A percentile compares a stretch with the other conserved stretches of the same genome.
These are phyloP conservation scores for Ochropleura leucogaster DNA, from an alignment of 2,888 invertebrate genomes.

Conservation along the genomic window DNA sequence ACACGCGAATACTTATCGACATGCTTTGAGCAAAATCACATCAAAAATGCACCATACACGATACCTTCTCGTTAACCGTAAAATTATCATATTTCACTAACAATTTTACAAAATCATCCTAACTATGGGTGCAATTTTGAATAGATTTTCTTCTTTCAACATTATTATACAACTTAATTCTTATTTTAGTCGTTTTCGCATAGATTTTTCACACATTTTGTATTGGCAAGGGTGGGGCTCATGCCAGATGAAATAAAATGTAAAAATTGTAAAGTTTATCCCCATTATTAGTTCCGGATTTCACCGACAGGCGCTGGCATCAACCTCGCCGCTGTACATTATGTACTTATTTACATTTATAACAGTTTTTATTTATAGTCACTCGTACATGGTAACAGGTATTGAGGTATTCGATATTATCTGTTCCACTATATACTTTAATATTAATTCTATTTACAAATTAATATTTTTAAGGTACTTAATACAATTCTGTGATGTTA, in stretches of 20 bases:
- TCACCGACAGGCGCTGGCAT: constrained; percentile 24
- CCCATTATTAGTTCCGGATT: constrained; percentile 14
- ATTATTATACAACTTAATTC: constrained; percentile 39
- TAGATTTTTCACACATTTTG: constrained; percentile 30
- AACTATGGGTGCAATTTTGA: constrained; percentile 63
- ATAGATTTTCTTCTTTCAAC: constrained; percentile 42
- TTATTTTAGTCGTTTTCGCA: constrained; percentile 41
- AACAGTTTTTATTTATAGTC: constrained; percentile 49
- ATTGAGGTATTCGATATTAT: constrained; percentile 68
- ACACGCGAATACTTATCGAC: constrained; percentile 46
- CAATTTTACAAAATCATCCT: constrained; percentile 54
- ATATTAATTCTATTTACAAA: constrained; percentile 62
- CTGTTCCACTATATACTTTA: constrained; percentile 64
- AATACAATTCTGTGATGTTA: constrained; percentile 63
- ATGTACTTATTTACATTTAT: constrained; percentile 53
- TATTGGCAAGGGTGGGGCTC: constrained; percentile 4
- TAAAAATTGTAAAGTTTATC: background rate
- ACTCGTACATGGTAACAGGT: constrained; percentile 66
- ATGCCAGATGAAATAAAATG: background rate
- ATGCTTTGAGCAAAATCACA: constrained; percentile 65
- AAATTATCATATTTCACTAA: constrained; percentile 40
- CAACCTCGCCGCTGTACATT: constrained; percentile 1
- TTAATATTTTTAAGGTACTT: constrained; percentile 57
- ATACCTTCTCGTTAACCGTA: constrained; percentile 40
- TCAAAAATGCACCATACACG: constrained; percentile 63